phyloP scores from a whole-genome alignment of 2,113 vertebrate species.

The Chaetodon auriga region DNA sequence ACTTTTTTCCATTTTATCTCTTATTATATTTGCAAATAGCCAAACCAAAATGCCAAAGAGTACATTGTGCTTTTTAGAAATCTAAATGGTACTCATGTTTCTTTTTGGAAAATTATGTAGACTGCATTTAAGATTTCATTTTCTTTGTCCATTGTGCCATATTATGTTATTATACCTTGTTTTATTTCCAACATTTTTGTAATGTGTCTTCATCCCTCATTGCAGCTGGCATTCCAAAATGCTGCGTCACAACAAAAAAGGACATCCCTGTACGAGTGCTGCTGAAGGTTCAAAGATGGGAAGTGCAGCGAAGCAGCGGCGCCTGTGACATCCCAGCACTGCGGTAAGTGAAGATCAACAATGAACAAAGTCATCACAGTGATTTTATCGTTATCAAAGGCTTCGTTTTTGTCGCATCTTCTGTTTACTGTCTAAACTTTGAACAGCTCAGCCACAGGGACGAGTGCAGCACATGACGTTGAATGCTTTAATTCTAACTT shows the following conservation, averaged over 20 bases:
- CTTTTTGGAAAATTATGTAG: neutral
- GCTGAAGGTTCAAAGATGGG: accelerated
- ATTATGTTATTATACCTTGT: too few species aligned
- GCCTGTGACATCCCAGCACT: slow-evolving; percentile 76
- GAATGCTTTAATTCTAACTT: neutral
- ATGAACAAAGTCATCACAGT: neutral
- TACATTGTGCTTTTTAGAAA: neutral
- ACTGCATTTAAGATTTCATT: too few species aligned
- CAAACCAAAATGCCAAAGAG: neutral
- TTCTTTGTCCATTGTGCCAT: too few species aligned
- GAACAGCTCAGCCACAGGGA: neutral
- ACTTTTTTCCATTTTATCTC: neutral
- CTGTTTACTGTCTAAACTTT: neutral
- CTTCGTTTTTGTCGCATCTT: neutral
- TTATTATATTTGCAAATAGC: neutral
- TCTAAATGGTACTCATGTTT: neutral
- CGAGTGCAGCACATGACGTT: too few species aligned
- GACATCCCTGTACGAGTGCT: accelerated
- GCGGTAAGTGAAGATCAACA: slow-evolving; percentile 67
- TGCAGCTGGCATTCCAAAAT: slow-evolving; percentile 70
- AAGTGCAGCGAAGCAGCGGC: slow-evolving; percentile 31
- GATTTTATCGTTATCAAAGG: neutral
- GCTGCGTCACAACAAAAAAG: slow-evolving; percentile 49
- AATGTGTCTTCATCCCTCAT: neutral
- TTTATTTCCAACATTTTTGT: neutral